Evolutionary conservation across 2,113 vertebrate genomes (phyloP), one percentile per base, ranked within the genome.

Genomic region (Clarias magur): DNA sequence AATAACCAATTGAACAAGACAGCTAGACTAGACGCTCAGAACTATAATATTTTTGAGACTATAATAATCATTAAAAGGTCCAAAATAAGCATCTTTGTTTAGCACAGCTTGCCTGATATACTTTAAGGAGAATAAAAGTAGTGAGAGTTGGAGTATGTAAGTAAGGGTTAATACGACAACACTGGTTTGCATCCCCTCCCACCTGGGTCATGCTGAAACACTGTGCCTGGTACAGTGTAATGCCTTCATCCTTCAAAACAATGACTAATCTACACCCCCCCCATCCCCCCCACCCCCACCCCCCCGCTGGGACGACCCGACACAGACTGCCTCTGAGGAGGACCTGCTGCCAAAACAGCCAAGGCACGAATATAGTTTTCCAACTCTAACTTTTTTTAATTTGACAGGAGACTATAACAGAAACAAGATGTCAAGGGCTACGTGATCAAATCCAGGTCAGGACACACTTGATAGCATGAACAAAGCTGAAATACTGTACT

Each of bases 221-320:
- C 85, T 70, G 88, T 89, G 90, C 89, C 91, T 90, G 87, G 89
- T 86, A 91, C 90, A 80, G 81, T 53, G 27, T 75, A 87, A 76
- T 53, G 65, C 87, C 83, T 88, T 78, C 67, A 82, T 79, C n/a
- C 83, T 82, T 87, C 86, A 86, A 87, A 90, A 89, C 90, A 90
- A 85, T 88, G 85, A 86, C 79, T 87, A 80, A 88, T 89, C 88
- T 30, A 8, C 81, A 56, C 27, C 72, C 73, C 80, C 89, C 84
- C 62, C 34, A n/a, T n/a, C n/a, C n/a, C n/a, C n/a, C n/a, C n/a
- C n/a, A n/a, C n/a, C n/a, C n/a, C n/a, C n/a, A n/a, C n/a, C n/a
- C n/a, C n/a, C n/a, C n/a, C n/a, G n/a, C n/a, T n/a, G 68, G 53
- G 75, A 85, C 23, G 81, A 76, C 42, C 68, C 65, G 54, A 86